These are phyloP conservation scores for Gandaritis pyraliata DNA, from an alignment of 2,888 invertebrate genomes.

Conservation along the genomic window DNA sequence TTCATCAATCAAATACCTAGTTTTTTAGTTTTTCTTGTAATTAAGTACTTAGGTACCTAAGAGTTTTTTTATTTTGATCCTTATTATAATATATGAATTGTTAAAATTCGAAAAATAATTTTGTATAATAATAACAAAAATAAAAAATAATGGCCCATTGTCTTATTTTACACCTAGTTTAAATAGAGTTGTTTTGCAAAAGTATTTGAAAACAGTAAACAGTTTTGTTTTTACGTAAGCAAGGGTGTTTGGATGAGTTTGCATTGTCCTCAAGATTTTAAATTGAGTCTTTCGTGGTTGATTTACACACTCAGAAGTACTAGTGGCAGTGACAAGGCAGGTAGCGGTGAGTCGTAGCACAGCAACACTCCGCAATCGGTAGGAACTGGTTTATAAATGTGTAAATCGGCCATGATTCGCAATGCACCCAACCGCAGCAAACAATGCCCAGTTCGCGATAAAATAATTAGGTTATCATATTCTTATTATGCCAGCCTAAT, in stretches of 20 bases:
- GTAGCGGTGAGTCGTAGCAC: too few relatives aligned
- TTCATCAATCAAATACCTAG: too few relatives aligned
- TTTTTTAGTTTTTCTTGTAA: too few relatives aligned
- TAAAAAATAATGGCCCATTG: conserved; percentile 7
- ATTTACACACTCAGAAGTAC: background rate
- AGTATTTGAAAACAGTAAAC: conserved; percentile 9
- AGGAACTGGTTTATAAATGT: too few relatives aligned
- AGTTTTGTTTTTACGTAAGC: conserved; percentile 9
- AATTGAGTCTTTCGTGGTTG: conserved; percentile 4
- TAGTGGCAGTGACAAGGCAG: too few relatives aligned
- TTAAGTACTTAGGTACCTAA: too few relatives aligned
- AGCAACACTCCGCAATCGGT: too few relatives aligned
- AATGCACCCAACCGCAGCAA: conserved; percentile 3
- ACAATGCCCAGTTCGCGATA: conserved; percentile 6
- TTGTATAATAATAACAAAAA: too few relatives aligned
- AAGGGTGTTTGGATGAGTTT: conserved; percentile 2
- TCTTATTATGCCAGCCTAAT: conserved; percentile 9
- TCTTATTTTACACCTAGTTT: background rate
- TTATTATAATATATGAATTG: too few relatives aligned
- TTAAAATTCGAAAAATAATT: background rate
- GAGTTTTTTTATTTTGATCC: too few relatives aligned
- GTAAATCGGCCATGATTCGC: too few relatives aligned
- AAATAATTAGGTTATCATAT: conserved; percentile 28
- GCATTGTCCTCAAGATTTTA: conserved; percentile 6
- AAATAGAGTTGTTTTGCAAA: conserved; percentile 8